Evolutionary conservation across 1,140 invertebrate species (phyloP).

Genomic region (Bombus superbus): DNA sequence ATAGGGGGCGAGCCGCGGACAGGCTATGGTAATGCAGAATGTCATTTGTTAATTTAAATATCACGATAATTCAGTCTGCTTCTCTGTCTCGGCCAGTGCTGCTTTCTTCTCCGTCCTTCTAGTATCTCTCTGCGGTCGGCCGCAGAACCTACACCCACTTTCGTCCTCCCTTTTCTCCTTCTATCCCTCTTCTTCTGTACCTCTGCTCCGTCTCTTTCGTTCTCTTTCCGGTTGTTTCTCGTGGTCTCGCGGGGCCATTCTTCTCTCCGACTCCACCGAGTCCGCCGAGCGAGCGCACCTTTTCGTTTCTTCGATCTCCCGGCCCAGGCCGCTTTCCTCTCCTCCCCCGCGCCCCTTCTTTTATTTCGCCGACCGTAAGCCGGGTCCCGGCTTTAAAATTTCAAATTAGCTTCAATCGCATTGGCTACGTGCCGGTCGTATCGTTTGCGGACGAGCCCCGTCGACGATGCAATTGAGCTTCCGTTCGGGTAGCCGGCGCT

Average conservation of each 20-base stretch:
- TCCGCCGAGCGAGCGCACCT: background rate
- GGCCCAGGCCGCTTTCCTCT: background rate
- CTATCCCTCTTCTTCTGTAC: background rate
- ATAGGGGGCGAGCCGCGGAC: constrained; percentile 63
- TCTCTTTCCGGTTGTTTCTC: constrained; percentile 1
- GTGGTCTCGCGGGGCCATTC: constrained; percentile 36
- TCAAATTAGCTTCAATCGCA: constrained; percentile 80
- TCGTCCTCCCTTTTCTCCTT: constrained; percentile 33
- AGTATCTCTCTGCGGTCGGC: constrained; percentile 35
- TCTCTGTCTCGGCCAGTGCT: constrained; percentile 53
- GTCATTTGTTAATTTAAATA: constrained; percentile 81
- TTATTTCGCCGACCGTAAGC: constrained; percentile 68
- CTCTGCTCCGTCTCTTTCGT: background rate
- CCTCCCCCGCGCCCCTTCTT: constrained; percentile 33
- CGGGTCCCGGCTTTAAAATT: constrained; percentile 76
- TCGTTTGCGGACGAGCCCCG: constrained; percentile 58
- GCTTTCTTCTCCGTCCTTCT: constrained; percentile 13
- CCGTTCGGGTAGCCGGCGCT: constrained; percentile 59
- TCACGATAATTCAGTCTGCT: constrained; percentile 78
- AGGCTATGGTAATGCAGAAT: constrained; percentile 77
- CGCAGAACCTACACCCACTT: constrained; percentile 59
- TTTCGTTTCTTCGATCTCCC: constrained; percentile 33
- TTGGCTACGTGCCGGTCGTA: constrained; percentile 74
- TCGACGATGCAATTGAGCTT: constrained; percentile 73
- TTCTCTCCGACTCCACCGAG: constrained; percentile 13